phyloP scores from a whole-genome alignment of 2,797 vertebrate species.

The Austrolebias charrua region DNA sequence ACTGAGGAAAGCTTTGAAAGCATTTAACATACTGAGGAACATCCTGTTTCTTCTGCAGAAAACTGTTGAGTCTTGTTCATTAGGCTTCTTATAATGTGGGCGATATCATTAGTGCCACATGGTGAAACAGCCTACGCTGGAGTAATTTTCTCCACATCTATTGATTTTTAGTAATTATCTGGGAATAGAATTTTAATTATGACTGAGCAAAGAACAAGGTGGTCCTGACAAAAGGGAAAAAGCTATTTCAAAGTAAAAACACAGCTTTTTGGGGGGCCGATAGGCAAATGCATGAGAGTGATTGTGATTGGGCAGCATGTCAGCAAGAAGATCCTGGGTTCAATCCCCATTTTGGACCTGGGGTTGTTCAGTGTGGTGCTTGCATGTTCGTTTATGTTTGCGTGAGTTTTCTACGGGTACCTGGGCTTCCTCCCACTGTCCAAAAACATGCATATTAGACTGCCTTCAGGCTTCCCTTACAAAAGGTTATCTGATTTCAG shows the following conservation, averaged over 20 bases:
- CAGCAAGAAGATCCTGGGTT: too few species aligned
- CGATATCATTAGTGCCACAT: constrained; percentile 32
- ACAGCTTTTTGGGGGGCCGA: background rate
- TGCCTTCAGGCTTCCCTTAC: too few species aligned
- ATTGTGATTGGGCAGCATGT: background rate
- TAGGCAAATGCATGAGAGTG: constrained; percentile 1
- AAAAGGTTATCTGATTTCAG: too few species aligned
- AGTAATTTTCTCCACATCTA: constrained; percentile 19
- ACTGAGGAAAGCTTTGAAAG: constrained; percentile 19
- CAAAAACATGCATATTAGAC: too few species aligned
- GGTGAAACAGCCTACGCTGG: constrained; percentile 3
- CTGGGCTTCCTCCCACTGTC: too few species aligned
- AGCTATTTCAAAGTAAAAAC: background rate
- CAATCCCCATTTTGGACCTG: too few species aligned
- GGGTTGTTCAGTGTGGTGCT: too few species aligned
- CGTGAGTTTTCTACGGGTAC: too few species aligned
- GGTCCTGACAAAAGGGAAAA: background rate
- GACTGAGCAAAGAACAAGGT: background rate
- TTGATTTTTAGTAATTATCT: background rate
- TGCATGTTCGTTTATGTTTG: too few species aligned
- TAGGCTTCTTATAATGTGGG: constrained; percentile 16
- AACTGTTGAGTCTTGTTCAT: constrained; percentile 25
- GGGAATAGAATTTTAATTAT: background rate
- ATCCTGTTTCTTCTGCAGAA: constrained; percentile 17
- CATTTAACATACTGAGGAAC: constrained; percentile 17